Percentiles rank a stretch among this genome's conserved stretches.
phyloP scores from a whole-genome alignment of 2,113 vertebrate genomes.

The Progne subis region DNA sequence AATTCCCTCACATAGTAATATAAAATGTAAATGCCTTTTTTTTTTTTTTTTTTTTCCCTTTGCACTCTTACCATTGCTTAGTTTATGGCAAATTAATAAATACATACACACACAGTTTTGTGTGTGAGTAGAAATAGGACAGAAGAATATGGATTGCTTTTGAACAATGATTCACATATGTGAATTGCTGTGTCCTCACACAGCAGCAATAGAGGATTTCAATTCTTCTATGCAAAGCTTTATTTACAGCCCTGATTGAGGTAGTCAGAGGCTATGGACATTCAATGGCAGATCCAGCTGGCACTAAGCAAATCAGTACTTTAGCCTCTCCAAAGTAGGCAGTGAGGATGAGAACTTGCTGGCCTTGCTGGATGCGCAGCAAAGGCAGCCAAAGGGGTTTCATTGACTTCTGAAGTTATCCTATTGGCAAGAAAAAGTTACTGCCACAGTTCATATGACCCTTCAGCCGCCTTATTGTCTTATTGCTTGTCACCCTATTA shows the following conservation, averaged over 20 bases:
- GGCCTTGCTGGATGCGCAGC: neutral
- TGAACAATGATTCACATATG: neutral
- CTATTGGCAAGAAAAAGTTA: neutral
- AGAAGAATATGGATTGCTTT: neutral
- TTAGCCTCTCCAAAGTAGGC: neutral
- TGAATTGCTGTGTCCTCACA: accelerated
- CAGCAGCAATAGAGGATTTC: neutral
- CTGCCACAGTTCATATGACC: accelerated
- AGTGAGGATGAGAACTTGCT: neutral
- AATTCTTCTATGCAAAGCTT: neutral
- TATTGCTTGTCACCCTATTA: neutral
- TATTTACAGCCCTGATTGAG: neutral
- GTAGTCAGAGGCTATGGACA: neutral
- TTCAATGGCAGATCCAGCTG: neutral
- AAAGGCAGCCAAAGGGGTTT: neutral
- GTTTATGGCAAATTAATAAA: neutral
- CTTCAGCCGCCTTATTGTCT: neutral
- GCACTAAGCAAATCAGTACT: neutral
- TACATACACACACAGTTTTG: accelerated
- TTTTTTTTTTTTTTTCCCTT: neutral
- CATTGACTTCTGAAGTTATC: neutral
- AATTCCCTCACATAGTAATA: neutral
- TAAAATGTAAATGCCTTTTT: accelerated
- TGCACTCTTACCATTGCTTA: accelerated
- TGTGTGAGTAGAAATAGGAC: accelerated